These are phyloP conservation scores for Drosophila planitibia DNA, from an alignment of 2,888 invertebrate genomes.

Conservation along the genomic window DNA sequence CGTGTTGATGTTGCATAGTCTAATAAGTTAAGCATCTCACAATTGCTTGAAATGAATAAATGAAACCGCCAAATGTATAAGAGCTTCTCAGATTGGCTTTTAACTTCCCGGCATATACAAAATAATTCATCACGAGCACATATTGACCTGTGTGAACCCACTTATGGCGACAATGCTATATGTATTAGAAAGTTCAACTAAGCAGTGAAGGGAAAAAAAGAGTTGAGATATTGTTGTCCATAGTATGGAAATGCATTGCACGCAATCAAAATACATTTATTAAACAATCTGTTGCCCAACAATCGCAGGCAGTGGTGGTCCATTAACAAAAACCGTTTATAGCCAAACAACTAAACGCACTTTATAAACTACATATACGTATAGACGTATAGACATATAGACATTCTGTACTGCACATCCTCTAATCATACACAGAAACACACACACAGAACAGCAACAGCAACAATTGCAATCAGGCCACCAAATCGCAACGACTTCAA, in stretches of 20 bases:
- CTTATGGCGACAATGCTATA: not conserved
- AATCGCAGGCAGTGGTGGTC: conserved; percentile 37
- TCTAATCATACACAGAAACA: conserved; percentile 25
- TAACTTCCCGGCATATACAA: not conserved
- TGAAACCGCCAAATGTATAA: not conserved
- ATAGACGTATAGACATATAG: not conserved
- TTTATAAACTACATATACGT: not conserved
- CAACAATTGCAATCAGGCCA: conserved; percentile 60
- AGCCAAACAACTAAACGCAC: conserved; percentile 9
- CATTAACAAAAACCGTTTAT: conserved; percentile 48
- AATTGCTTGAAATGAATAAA: not conserved
- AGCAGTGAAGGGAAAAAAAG: not conserved
- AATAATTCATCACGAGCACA: not conserved
- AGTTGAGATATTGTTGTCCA: conserved; percentile 4
- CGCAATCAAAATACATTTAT: conserved; percentile 57
- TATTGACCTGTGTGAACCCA: not conserved
- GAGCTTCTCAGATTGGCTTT: not conserved
- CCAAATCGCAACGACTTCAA: conserved; percentile 52
- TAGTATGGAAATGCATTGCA: not conserved
- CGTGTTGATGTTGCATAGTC: not conserved
- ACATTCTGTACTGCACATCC: conserved; percentile 40
- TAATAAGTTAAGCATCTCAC: not conserved
- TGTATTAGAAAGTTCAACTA: not conserved
- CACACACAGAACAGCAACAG: conserved; percentile 11
- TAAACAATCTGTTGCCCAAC: conserved; percentile 39